phyloP scores from a whole-genome alignment of 1,140 invertebrate species.

The Drosophila ficusphila region DNA sequence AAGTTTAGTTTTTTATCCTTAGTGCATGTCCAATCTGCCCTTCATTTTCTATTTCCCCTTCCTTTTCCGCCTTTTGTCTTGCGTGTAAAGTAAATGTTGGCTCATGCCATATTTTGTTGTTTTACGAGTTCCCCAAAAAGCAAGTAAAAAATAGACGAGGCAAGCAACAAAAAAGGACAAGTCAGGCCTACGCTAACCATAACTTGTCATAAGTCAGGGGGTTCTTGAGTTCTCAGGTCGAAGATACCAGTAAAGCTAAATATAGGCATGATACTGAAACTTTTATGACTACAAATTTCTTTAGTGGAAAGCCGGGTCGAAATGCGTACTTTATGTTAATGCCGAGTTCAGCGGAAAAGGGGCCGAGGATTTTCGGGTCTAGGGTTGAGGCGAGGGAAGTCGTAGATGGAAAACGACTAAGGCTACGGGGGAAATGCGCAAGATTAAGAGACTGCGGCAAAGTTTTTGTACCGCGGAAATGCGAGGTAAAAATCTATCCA shows the following conservation, averaged over 20 bases:
- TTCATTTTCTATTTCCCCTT: slow-evolving; percentile 15
- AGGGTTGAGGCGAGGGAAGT: slow-evolving; percentile 11
- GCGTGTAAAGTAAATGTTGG: slow-evolving; percentile 53
- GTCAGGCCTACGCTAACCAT: slow-evolving; percentile 45
- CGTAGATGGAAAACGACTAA: slow-evolving; percentile 31
- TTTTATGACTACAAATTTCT: slow-evolving; percentile 71
- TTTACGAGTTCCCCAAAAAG: slow-evolving; percentile 50
- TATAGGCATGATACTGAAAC: slow-evolving; percentile 67
- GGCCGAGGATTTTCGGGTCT: background rate
- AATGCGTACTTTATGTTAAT: slow-evolving; percentile 67
- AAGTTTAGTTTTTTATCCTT: background rate
- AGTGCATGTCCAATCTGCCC: slow-evolving; percentile 38
- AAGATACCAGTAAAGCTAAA: slow-evolving; percentile 29
- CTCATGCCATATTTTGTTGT: slow-evolving; percentile 52
- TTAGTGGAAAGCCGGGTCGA: slow-evolving; percentile 54
- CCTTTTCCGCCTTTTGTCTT: slow-evolving; percentile 28
- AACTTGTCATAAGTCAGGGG: slow-evolving; percentile 59
- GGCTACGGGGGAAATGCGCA: slow-evolving; percentile 16
- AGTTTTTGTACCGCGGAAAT: slow-evolving; percentile 20
- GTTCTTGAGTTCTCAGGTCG: slow-evolving; percentile 21
- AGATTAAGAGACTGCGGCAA: slow-evolving; percentile 60
- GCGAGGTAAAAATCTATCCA: background rate
- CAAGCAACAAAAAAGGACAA: slow-evolving; percentile 16
- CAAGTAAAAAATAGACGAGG: slow-evolving; percentile 22
- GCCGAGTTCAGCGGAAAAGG: slow-evolving; percentile 1